A percentile compares a stretch with the other conserved stretches of the same genome.
phyloP scores from a whole-genome alignment of 2,113 vertebrate genomes.

The Podarcis muralis region DNA sequence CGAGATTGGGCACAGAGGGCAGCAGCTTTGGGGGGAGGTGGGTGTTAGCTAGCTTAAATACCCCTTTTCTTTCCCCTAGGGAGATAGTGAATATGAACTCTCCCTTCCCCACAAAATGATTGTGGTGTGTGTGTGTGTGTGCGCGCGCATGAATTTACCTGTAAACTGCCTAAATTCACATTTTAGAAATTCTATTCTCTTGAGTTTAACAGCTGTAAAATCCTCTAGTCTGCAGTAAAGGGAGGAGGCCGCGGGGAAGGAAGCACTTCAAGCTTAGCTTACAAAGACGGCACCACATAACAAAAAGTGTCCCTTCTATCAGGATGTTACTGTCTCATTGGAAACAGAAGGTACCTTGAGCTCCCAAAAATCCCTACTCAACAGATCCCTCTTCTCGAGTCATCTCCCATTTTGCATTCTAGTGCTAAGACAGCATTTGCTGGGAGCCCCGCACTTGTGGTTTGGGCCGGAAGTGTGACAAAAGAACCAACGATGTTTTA shows the following conservation, averaged over 20 bases:
- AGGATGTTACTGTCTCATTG: neutral
- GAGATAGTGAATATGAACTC: neutral
- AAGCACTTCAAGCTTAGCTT: neutral
- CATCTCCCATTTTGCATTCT: neutral
- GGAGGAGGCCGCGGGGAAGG: rapidly evolving
- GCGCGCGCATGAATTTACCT: neutral
- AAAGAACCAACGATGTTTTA: neutral
- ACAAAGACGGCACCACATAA: too few species aligned
- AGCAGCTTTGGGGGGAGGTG: too few species aligned
- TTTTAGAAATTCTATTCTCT: neutral
- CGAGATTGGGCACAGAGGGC: too few species aligned
- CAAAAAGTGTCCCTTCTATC: neutral
- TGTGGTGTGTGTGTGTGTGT: too few species aligned
- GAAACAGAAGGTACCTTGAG: neutral
- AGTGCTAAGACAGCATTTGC: too few species aligned
- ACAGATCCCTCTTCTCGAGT: neutral
- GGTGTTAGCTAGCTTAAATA: too few species aligned
- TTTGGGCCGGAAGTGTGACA: neutral
- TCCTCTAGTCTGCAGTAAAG: too few species aligned
- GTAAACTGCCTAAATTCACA: neutral
- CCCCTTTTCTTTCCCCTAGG: neutral
- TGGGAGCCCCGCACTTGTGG: too few species aligned
- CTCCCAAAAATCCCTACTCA: neutral
- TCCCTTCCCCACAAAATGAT: neutral
- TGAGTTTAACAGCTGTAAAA: neutral